Evolutionary conservation across 2,113 vertebrate species (phyloP).

Genomic region (Pungitius pungitius): DNA sequence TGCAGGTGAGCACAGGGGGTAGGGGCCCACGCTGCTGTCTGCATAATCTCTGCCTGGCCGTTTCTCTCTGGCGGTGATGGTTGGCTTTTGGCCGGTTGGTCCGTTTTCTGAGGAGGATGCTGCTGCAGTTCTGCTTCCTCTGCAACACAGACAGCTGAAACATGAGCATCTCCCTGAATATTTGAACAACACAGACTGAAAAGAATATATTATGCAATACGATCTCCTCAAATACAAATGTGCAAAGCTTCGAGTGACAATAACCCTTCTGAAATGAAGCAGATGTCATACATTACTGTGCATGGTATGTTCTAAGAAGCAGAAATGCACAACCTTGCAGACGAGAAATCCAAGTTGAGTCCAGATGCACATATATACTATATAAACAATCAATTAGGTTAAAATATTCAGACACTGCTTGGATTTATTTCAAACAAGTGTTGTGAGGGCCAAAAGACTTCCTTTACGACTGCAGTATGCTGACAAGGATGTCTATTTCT

Average conservation of each 20-base stretch:
- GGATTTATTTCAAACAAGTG: neutral
- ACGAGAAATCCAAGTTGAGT: neutral
- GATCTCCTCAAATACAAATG: neutral
- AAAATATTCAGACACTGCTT: too few species aligned
- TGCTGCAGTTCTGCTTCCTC: constrained; percentile 25
- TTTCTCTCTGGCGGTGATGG: neutral
- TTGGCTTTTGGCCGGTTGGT: constrained; percentile 4
- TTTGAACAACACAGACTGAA: neutral
- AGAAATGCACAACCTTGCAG: neutral
- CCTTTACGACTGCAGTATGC: neutral
- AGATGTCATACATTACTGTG: neutral
- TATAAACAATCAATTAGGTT: neutral
- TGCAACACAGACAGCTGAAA: constrained; percentile 34
- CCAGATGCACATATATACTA: too few species aligned
- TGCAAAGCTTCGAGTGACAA: neutral
- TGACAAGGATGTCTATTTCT: neutral
- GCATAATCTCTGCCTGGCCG: constrained; percentile 7
- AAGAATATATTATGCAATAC: neutral
- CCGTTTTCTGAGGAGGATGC: constrained; percentile 43
- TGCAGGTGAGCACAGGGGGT: constrained; percentile 42
- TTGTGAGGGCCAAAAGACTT: neutral
- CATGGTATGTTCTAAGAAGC: neutral
- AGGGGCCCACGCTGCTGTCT: constrained; percentile 1
- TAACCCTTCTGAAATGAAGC: neutral
- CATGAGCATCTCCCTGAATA: neutral